phyloP scores from a whole-genome alignment of 1,140 invertebrate species.

The Nomia melanderi region DNA sequence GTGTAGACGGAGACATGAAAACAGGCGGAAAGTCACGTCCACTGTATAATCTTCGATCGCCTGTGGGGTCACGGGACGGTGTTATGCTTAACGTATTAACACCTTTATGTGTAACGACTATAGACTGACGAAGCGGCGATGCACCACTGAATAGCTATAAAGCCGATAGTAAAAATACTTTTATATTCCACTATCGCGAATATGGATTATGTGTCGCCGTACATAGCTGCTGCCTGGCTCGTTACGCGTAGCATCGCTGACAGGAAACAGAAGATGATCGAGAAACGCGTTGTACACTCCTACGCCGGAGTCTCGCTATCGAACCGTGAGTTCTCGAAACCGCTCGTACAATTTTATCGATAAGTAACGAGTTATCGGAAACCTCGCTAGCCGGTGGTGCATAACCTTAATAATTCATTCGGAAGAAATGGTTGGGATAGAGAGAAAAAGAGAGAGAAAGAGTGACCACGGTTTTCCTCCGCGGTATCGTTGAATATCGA shows the following conservation, averaged over 20 bases:
- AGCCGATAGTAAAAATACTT: not conserved
- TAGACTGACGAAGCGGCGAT: not conserved
- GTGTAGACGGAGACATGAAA: slow-evolving; percentile 39
- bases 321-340: slow-evolving; percentile 27
- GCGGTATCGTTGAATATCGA: not conserved
- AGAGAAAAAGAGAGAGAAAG: too few relatives aligned
- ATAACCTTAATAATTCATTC: slow-evolving; percentile 48
- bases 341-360: slow-evolving; percentile 45
- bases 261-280: not conserved
- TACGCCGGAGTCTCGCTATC: slow-evolving; percentile 9
- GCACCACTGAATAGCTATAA: slow-evolving; percentile 14
- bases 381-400: not conserved
- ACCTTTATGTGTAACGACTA: slow-evolving; percentile 33
- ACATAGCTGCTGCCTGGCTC: not conserved
- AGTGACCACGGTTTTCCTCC: not conserved
- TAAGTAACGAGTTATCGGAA: slow-evolving; percentile 30
- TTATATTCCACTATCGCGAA: not conserved
- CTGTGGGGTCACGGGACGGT: slow-evolving; percentile 28
- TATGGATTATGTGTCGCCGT: not conserved
- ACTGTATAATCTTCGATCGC: slow-evolving; percentile 62
- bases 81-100: slow-evolving; percentile 34
- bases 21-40: slow-evolving; percentile 69
- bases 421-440: not conserved
- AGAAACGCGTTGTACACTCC: not conserved
- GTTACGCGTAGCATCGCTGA: not conserved